Base-by-base conservation (phyloP, 2,797 vertebrate genomes). In the Sphaeramia orbicularis region DNA sequence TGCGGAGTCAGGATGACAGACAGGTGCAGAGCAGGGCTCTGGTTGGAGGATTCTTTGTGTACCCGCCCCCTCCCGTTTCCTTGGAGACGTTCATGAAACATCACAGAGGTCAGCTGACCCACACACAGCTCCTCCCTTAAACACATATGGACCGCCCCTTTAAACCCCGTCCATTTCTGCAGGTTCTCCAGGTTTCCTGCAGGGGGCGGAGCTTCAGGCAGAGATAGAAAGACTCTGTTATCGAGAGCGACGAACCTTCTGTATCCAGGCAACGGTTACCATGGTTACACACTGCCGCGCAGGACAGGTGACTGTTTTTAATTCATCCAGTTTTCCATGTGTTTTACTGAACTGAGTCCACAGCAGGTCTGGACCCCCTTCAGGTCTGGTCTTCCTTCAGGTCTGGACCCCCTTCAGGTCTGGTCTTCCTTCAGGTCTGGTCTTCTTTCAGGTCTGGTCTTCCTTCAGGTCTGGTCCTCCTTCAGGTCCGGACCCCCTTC, bases 31-130 rank as follows among this genome's bases (percentile, higher is more conserved):
- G 85, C 57, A 77, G 83, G 58, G 87, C 91, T 75, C 72, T 89
- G 82, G 80, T 93, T 83, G 94, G 94, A 61, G 94, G 94, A 30
- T 92, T 75, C 78, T 94, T 93, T 65, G 61, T 56, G 30, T 81
- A 81, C 78, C 94, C 94, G 1, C 90, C 92, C 6, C 91, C 88
- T 50, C 86, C 91, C 2, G 54, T 90, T 61, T 88, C 91, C 56
- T 53, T 94, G 86, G 88, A 90, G 55, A 74, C 56, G 0, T 93
- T 79, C 83, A 88, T 93, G 86, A 92, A 83, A 47, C 82, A 77
- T 10, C 70, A 68, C 38, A 70, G 69, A 83, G 93, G 89, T 90
- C 40, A 58, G 76, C n/a, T 10, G 27, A 11, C 12, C 8, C 10
- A 14, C 8, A 9, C 38, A 21, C 5, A 24, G 24, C 24, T 2